phyloP scores from a whole-genome alignment of 2,797 vertebrate species.

The Lacerta bilineata region DNA sequence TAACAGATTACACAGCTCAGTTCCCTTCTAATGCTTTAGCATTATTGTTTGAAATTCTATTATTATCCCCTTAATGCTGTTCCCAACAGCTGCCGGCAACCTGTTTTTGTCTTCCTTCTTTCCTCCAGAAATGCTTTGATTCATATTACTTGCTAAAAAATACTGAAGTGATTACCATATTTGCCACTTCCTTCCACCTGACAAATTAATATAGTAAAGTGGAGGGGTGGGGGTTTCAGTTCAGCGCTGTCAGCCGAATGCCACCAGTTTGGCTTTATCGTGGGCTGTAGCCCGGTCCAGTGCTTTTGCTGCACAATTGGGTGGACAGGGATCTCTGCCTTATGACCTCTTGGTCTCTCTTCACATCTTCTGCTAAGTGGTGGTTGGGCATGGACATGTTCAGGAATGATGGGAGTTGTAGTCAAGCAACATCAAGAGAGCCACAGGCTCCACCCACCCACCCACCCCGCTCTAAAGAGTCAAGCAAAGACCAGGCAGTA shows the following conservation, averaged over 20 bases:
- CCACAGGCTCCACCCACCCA: not conserved
- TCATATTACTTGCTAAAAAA: not conserved
- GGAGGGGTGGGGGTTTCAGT: not conserved
- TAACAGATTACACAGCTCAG: not conserved
- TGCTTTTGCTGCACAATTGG: not conserved
- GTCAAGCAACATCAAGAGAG: not conserved
- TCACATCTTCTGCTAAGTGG: not conserved
- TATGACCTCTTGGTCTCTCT: not conserved
- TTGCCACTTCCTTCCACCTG: not conserved
- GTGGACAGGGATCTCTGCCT: not conserved
- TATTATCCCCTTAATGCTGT: constrained; percentile 1
- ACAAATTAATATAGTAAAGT: not conserved
- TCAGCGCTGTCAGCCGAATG: not conserved
- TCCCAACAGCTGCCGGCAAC: not conserved
- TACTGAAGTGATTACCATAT: not conserved
- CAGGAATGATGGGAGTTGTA: not conserved
- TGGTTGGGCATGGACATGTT: not conserved
- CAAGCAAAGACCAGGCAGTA: not conserved
- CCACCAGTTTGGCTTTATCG: not conserved
- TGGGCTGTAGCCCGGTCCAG: not conserved
- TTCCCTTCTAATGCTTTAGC: not conserved
- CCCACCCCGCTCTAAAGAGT: not conserved
- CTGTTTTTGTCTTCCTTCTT: not conserved
- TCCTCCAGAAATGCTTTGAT: not conserved
- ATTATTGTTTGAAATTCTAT: not conserved